Conservation (phyloP, 2,888 invertebrate genomes). For the Tenthredo distinguenda region DNA sequence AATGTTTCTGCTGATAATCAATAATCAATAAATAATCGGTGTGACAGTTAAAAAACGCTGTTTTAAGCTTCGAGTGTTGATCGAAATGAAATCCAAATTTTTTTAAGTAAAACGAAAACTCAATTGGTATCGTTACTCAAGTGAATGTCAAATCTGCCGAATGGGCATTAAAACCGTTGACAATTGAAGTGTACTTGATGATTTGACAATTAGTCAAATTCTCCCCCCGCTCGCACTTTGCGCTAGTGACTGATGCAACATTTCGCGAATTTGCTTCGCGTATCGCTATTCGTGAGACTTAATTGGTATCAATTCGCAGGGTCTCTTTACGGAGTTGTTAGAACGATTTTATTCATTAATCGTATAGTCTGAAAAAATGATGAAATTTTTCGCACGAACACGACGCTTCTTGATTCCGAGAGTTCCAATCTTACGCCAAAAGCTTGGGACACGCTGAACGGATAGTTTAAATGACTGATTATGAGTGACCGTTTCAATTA, state of each 20-base stretch:
- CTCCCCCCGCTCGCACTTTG: not conserved
- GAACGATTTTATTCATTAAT: slow-evolving; percentile 11
- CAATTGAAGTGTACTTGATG: not conserved
- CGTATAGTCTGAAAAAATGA: slow-evolving; percentile 5
- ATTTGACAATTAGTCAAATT: not conserved
- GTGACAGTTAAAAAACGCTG: not conserved
- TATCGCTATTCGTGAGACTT: not conserved
- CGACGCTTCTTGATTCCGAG: not conserved
- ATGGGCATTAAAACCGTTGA: not conserved
- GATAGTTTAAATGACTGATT: not conserved
- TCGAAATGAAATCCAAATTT: not conserved
- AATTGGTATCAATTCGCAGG: slow-evolving; percentile 35
- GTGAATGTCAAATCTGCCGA: not conserved
- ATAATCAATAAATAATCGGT: not conserved
- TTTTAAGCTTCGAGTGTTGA: not conserved
- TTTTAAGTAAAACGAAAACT: not conserved
- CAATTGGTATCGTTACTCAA: not conserved
- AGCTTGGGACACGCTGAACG: not conserved
- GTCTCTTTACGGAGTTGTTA: slow-evolving; percentile 5
- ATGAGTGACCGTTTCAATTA: slow-evolving; percentile 23
- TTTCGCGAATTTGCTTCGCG: slow-evolving; percentile 13
- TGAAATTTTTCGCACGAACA: slow-evolving; percentile 16
- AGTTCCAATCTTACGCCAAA: not conserved
- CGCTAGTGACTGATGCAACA: slow-evolving; percentile 24
- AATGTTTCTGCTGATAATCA: not conserved